Conservation (phyloP, 1,140 invertebrate genomes). For the Brachionus paranguensis region DNA sequence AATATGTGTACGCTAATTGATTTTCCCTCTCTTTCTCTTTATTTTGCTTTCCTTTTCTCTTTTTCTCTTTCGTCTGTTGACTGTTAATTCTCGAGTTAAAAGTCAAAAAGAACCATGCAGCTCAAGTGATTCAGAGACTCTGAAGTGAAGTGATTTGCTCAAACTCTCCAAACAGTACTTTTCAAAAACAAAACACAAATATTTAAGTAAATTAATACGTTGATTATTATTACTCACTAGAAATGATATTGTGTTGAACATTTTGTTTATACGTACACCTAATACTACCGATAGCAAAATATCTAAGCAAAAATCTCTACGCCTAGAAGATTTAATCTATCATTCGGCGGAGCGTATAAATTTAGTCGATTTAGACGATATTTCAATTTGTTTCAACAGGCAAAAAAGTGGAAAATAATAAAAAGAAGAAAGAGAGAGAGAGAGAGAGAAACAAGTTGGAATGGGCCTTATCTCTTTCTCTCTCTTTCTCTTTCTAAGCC, state of each 20-base stretch:
- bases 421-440: no score
- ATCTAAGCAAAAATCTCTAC: not conserved
- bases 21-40: not conserved
- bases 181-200: not conserved
- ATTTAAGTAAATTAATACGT: slow-evolving; percentile 11
- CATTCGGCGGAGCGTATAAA: not conserved
- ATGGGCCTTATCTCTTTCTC: not conserved
- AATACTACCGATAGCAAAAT: not conserved
- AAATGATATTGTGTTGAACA: slow-evolving; percentile 21
- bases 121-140: not conserved
- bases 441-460: not conserved
- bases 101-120: not conserved
- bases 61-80: not conserved
- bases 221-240: not conserved
- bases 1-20: not conserved
- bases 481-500: not conserved
- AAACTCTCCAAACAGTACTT: not conserved
- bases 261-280: not conserved
- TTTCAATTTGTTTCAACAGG: not conserved
- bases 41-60: not conserved
- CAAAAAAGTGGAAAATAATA: no score
- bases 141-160: not conserved
- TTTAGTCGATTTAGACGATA: not conserved
- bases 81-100: not conserved
- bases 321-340: not conserved